A percentile compares a stretch with the other conserved stretches of the same genome.
phyloP scores from a whole-genome alignment of 2,888 invertebrate genomes.

The Neoaliturus tenellus region DNA sequence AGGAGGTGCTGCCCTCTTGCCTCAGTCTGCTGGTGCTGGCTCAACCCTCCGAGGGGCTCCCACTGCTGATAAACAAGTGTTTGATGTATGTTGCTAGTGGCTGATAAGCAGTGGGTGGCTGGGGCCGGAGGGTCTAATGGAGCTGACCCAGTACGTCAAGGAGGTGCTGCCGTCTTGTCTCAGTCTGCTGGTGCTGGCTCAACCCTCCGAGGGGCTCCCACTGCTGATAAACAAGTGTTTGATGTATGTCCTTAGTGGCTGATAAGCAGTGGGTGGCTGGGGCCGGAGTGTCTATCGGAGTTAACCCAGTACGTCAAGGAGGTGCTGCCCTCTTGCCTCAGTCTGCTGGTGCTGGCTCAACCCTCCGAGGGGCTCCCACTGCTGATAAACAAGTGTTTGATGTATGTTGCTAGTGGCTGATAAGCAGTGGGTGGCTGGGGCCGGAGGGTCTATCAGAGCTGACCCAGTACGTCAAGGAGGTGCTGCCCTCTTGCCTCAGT shows the following conservation, averaged over 20 bases:
- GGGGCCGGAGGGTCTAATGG: conserved; percentile 76
- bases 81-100: conserved; percentile 76
- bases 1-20: conserved; percentile 64
- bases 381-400: conserved; percentile 77
- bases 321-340: conserved; percentile 65
- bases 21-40: conserved; percentile 68
- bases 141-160: conserved; percentile 76
- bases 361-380: conserved; percentile 72
- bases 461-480: conserved; percentile 73
- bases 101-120: conserved; percentile 76
- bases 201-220: conserved; percentile 70
- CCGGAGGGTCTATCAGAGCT: conserved; percentile 78
- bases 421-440: conserved; percentile 76
- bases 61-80: conserved; percentile 76
- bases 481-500: conserved; percentile 65
- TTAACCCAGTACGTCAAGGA: conserved; percentile 75
- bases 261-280: conserved; percentile 76
- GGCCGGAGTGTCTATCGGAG: conserved; percentile 76
- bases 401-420: conserved; percentile 76
- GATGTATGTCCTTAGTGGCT: conserved; percentile 76
- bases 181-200: conserved; percentile 68
- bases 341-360: conserved; percentile 68
- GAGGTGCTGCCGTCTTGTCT: conserved; percentile 65
- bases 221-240: conserved; percentile 77
- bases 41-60: conserved; percentile 71